phyloP scores from a whole-genome alignment of 2,888 invertebrate species.

The Adineta ricciae region DNA sequence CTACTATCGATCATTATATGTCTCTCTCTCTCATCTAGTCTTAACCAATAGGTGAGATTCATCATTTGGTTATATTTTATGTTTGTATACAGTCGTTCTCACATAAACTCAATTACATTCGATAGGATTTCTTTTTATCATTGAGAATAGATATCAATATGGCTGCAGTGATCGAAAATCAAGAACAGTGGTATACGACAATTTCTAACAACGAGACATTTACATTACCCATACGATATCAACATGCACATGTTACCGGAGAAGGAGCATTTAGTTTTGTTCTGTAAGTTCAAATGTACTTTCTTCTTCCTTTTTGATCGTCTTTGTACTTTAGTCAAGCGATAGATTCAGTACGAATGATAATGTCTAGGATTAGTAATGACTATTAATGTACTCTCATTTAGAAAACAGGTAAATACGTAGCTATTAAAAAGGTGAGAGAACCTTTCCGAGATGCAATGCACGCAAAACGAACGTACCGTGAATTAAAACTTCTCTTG shows the following conservation, averaged over 20 bases:
- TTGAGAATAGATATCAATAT: no score
- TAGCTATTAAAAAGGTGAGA: conserved; percentile 94
- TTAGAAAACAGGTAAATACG: conserved; percentile 52
- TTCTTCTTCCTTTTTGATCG: background rate
- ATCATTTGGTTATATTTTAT: no score
- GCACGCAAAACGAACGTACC: background rate
- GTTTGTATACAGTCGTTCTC: no score
- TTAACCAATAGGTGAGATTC: no score
- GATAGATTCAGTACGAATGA: background rate
- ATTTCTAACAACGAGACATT: background rate
- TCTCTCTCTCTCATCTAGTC: no score
- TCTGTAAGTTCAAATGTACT: background rate
- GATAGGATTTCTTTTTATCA: no score
- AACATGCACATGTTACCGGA: background rate
- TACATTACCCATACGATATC: background rate
- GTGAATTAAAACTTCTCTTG: conserved; percentile 66
- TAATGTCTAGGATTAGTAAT: background rate
- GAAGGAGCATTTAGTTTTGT: background rate
- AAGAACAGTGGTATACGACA: background rate
- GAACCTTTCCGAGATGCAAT: conserved; percentile 77
- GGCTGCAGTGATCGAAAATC: background rate
- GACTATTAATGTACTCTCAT: background rate
- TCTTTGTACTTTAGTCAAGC: background rate
- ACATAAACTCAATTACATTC: no score
- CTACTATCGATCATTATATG: no score